Evolutionary conservation across 2,797 vertebrate genomes (phyloP), one percentile per base, ranked within the genome.

Genomic region (Novumbra hubbsi): DNA sequence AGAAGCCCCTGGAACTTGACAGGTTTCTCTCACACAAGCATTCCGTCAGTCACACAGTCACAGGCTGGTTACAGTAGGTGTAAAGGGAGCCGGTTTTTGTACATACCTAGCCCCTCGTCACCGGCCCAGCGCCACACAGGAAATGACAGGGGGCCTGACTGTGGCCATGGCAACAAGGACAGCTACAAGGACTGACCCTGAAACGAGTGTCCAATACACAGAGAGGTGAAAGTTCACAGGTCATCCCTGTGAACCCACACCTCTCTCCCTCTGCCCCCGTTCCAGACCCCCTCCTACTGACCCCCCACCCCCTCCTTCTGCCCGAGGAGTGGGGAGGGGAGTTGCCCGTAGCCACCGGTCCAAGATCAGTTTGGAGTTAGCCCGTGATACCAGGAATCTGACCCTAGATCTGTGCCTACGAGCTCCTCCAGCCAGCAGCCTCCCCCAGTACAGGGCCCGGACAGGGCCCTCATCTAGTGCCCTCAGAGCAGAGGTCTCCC

Each of bases 101-200:
- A 96, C 96, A 91, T 96, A 96, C 95, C 95, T 96, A 95, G 93
- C 93, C 94, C 94, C 88, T 76, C 83, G 80, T 94, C 94, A 94
- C 90, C 92, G 93, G 95, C 94, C 92, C 93, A 91, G 94, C 94
- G 82, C 93, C 86, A 84, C 94, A 93, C 94, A 93, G 91, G 94
- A 95, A 94, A 94, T 95, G 94, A 94, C 93, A 94, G 93, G 93
- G 94, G 94, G 93, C 95, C 94, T 95, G 94, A 95, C 94, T 94
- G 92, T 95, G 94, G 94, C 94, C 95, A 91, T 94, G 94, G 95
- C 94, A 95, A 95, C 94, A 94, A 95, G 95, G 91, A 71, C 95
- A 94, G 94, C 95, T 95, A 96, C 95, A 96, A 95, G 95, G 95
- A 95, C 95, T 95, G 95, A 95, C 94, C 95, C 95, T 96, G 95